Evolutionary conservation across 2,888 invertebrate genomes (phyloP), one percentile per base, ranked within the genome.

Genomic region (Physocephala rufipes): DNA sequence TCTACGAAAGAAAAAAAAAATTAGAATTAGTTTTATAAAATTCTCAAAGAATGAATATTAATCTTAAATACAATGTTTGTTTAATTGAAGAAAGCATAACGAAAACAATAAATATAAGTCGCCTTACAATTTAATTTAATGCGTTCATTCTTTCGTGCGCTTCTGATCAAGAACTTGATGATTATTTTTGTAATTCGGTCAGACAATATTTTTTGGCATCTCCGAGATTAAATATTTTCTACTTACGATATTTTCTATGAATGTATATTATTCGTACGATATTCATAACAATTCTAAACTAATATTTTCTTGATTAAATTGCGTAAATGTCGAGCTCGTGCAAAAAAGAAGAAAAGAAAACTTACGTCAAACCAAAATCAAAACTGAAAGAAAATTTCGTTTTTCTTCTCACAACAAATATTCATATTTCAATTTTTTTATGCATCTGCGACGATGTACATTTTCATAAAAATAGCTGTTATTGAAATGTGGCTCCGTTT

Each of bases 121-220:
- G 36, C 36, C 36, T 9, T 36, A 36, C 36, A n/a, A n/a, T 55
- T 21, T 12, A 12, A 49, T n/a, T 49, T 58, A 4, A 53, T 21
- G 53, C 53, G 28, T 58, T 12, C 58, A 58, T 58, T 58, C 36
- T 36, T 36, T 9, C 9, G 4, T 36, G 36, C 36, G n/a, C n/a
- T 7, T 36, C 26, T 58, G 58, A 58, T 58, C 58, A 26, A 58
- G 58, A 58, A 58, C 58, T 58, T 58, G 58, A 16, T 58, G 58
- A 58, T 58, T 28, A 26, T 58, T 58, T 58, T 9, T 58, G 58
- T 58, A 58, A 28, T 28, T 58, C 58, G 28, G 58, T 28, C 58
- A 58, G 16, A 13, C 7, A 28, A 28, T 24, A n/a, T n/a, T n/a
- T n/a, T 15, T n/a, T n/a, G 19, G 49, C 49, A 49, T 49, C 19